Base-by-base conservation (phyloP, 2,113 vertebrate species). In the Cynoglossus semilaevis region DNA sequence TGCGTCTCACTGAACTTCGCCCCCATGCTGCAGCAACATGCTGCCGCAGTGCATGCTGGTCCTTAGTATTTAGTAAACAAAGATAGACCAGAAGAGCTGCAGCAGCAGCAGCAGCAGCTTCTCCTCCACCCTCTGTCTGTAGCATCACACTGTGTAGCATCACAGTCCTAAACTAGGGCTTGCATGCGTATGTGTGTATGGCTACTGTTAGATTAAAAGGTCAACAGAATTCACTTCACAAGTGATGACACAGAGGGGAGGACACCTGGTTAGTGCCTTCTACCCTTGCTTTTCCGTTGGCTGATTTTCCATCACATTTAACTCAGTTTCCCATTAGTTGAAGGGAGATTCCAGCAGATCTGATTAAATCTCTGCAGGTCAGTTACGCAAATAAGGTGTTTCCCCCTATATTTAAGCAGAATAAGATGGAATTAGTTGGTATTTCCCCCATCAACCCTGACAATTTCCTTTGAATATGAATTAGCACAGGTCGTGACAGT, bases 181-280 rank as follows among this genome's bases (percentile, higher is more conserved):
- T 61, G n/a, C n/a, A n/a, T n/a, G n/a, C n/a, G n/a, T n/a, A n/a
- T n/a, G 19, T 14, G 54, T 41, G 17, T 54, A 13, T 38, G 11
- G 62, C 57, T 37, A 13, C 74, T 68, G 40, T 61, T 51, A 57
- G 40, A 75, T 45, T 61, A 57, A 16, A 35, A 51, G 64, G 61
- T 60, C 69, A 67, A 48, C 41, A 58, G 49, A 40, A 51, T 17
- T 34, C 15, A 58, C 38, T 40, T 13, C 13, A n/a, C n/a, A 10
- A 16, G 14, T 34, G 8, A 40, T 19, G 10, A 40, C 48, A 35
- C 22, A 22, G 9, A 58, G 58, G 62, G 62, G 67, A 17, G 63
- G 52, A 73, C 51, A 4, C 51, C 8, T 40, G 43, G 51, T 70
- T 56, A 77, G 84, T 88, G 84, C 84, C 86, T 87, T 88, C 54